Conservation (phyloP, 1,140 invertebrate genomes). For the Apis dorsata region DNA sequence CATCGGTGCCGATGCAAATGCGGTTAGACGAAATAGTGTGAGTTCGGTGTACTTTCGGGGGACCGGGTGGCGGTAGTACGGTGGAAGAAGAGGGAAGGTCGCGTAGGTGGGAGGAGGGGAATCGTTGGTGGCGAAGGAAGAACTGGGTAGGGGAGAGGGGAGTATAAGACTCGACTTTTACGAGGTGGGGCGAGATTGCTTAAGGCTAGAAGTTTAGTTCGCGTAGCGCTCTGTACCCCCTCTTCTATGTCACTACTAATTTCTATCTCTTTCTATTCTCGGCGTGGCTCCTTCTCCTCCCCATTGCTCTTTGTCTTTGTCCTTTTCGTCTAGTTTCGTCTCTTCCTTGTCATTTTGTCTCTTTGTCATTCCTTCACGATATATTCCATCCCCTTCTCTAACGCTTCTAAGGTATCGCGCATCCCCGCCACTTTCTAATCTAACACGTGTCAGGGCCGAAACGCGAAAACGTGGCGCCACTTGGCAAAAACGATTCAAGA, state of each 20-base stretch:
- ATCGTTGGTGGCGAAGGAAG: conserved; percentile 11
- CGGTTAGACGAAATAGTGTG: conserved; percentile 64
- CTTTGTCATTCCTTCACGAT: conserved; percentile 29
- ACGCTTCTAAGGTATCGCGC: conserved; percentile 61
- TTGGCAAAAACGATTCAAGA: conserved; percentile 16
- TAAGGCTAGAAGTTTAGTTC: conserved; percentile 61
- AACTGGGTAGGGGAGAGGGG: background rate
- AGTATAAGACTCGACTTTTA: conserved; percentile 52
- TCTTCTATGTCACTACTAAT: background rate
- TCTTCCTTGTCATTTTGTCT: conserved; percentile 7
- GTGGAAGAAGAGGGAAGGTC: conserved; percentile 41
- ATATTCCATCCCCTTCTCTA: conserved; percentile 37
- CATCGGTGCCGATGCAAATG: conserved; percentile 76
- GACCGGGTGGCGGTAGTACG: conserved; percentile 38
- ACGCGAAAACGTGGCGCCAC: conserved; percentile 52
- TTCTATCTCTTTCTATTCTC: conserved; percentile 4
- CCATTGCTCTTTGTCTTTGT: background rate
- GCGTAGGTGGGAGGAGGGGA: conserved; percentile 32
- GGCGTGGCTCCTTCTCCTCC: background rate
- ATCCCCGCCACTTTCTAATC: conserved; percentile 56
- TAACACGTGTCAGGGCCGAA: conserved; percentile 66
- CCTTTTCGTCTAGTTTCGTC: conserved; percentile 5
- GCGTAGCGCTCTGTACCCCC: conserved; percentile 30
- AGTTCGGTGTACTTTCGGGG: conserved; percentile 43
- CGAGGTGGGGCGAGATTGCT: conserved; percentile 58